Evolutionary conservation across 2,797 vertebrate genomes (phyloP), one percentile per base, ranked within the genome.

Genomic region (Takifugu rubripes): DNA sequence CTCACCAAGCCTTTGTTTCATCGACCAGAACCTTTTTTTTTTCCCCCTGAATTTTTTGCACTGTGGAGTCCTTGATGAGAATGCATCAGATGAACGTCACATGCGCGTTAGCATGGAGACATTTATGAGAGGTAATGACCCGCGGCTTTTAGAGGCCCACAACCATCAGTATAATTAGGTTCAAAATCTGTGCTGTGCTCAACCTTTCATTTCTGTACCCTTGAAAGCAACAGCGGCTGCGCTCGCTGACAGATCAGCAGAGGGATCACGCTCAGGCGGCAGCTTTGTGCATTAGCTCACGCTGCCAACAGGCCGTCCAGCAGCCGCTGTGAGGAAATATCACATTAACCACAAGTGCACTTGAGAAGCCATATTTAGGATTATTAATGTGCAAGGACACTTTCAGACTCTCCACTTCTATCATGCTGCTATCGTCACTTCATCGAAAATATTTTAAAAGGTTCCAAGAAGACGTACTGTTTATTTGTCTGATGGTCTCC

Each of bases 81-180:
- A 88, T 85, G 86, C 81, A 87, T 82, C 78, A 80, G 78, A 85
- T 83, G 78, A 78, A 75, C 82, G 75, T 84, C 86, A 85, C 81
- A 84, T 87, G 71, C 82, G 84, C 83, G 86, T 86, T 75, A 50
- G 70, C 77, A 78, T 82, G 82, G 79, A 72, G 83, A 88, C 86
- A 84, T 91, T 91, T 91, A 89, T 88, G 86, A 83, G 87, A 87
- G 87, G 89, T 91, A 90, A 92, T 87, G 88, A 87, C 85, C 89
- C 81, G 71, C 68, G 26, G 87, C 87, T 90, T 89, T 92, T 90
- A 90, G 84, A 85, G 79, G 90, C 82, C 79, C 82, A 66, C 78
- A 61, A 62, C 86, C 90, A 89, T 91, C 90, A 91, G 87, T 88
- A 88, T 91, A 91, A 91, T 92, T 89, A 89, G 84, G 86, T 90